phyloP scores from a whole-genome alignment of 2,797 vertebrate species.

The Coracias cyanogaster region DNA sequence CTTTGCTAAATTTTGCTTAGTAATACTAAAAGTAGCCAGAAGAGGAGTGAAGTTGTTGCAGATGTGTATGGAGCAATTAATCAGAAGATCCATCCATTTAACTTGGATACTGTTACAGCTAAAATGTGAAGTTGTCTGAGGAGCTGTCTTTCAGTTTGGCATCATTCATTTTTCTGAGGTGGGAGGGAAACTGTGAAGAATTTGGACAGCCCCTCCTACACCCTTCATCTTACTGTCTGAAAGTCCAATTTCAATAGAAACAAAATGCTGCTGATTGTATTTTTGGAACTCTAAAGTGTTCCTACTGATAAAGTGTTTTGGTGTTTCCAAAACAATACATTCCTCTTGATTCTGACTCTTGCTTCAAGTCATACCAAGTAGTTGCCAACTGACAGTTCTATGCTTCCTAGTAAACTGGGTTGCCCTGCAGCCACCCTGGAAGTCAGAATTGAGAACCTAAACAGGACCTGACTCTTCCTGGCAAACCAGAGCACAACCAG shows the following conservation, averaged over 20 bases:
- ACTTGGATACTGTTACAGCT: background rate
- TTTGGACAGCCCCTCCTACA: background rate
- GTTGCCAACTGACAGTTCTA: background rate
- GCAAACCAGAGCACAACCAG: background rate
- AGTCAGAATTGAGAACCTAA: background rate
- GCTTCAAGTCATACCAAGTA: background rate
- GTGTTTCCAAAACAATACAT: background rate
- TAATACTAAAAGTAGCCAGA: background rate
- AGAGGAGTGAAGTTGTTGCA: background rate
- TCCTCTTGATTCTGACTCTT: background rate
- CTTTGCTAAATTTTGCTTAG: background rate
- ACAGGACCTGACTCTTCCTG: background rate
- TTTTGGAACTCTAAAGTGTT: background rate
- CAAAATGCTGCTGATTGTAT: background rate
- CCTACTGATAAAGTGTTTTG: background rate
- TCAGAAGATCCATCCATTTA: background rate
- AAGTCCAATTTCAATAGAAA: background rate
- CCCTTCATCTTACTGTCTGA: background rate
- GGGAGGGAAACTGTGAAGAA: background rate
- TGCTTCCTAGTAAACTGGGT: background rate
- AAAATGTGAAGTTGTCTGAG: background rate
- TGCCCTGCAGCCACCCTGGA: background rate
- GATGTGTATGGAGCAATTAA: fast-evolving
- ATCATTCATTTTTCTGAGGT: background rate
- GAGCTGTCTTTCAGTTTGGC: background rate